Percentiles rank a stretch among this genome's conserved stretches.
Evolutionary conservation across 2,888 invertebrate genomes (phyloP).

Genomic region (Ormyrus pomaceus): DNA sequence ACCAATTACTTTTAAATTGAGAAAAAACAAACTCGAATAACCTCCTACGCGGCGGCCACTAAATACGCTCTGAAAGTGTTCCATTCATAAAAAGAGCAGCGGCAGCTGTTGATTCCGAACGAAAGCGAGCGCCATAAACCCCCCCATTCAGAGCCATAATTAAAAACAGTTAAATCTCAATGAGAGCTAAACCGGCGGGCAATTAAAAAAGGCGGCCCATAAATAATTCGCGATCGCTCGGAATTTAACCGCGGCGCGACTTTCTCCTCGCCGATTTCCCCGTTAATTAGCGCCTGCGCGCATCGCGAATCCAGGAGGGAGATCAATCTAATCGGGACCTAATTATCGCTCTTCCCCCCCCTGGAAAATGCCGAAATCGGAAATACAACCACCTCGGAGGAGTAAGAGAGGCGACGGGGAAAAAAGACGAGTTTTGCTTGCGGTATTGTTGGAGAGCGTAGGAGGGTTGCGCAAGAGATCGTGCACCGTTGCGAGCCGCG

Average conservation of each 20-base stretch:
- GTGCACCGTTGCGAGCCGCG: not conserved
- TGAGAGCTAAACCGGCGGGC: too few species aligned
- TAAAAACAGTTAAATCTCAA: too few species aligned
- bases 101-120: too few species aligned
- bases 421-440: not conserved
- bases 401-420: not conserved
- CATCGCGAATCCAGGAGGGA: not conserved
- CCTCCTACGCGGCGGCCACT: too few species aligned
- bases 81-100: too few species aligned
- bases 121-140: too few species aligned
- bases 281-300: conserved; percentile 26
- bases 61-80: too few species aligned
- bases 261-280: conserved; percentile 31
- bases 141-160: too few species aligned
- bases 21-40: too few species aligned
- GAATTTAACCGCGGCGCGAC: not conserved
- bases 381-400: conserved; percentile 1
- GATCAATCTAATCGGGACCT: conserved; percentile 32
- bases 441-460: not conserved
- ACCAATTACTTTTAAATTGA: too few species aligned
- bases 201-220: too few species aligned
- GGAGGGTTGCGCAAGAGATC: conserved; percentile 17
- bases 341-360: conserved; percentile 3
- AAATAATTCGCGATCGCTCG: too few species aligned
- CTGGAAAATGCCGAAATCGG: conserved; percentile 27